phyloP scores from a whole-genome alignment of 2,113 vertebrate genomes.

The Panthera tigris region DNA sequence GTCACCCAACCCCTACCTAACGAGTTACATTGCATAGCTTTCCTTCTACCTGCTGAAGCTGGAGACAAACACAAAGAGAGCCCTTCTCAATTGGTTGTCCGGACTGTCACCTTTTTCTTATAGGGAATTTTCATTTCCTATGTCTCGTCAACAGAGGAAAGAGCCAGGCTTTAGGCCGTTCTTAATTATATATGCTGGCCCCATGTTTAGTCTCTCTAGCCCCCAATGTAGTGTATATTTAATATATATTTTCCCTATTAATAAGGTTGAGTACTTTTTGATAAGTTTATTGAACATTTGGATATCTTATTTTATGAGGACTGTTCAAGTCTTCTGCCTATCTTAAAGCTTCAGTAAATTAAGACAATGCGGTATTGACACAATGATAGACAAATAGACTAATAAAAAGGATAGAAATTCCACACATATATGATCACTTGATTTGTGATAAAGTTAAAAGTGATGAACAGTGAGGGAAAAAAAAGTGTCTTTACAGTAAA shows the following conservation, averaged over 20 bases:
- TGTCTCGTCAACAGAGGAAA: neutral
- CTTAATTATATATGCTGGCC: neutral
- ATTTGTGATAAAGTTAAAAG: neutral
- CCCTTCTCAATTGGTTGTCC: neutral
- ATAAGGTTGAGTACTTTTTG: neutral
- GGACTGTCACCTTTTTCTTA: neutral
- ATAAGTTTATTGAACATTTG: neutral
- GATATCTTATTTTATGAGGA: neutral
- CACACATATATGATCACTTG: neutral
- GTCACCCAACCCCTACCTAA: neutral
- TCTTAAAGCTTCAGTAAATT: conserved; percentile 11
- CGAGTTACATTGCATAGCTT: neutral
- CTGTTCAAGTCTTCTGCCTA: neutral
- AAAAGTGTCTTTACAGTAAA: neutral
- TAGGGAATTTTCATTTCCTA: neutral
- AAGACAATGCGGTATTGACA: neutral
- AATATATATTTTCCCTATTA: neutral
- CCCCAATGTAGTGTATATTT: neutral
- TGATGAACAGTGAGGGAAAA: neutral
- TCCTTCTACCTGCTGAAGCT: neutral
- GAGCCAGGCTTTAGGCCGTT: neutral
- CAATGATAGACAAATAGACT: neutral
- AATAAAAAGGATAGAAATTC: neutral
- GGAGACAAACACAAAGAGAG: neutral
- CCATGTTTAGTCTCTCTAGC: neutral